Evolutionary conservation across 2,888 invertebrate genomes (phyloP).

Genomic region (Hololepta plana): DNA sequence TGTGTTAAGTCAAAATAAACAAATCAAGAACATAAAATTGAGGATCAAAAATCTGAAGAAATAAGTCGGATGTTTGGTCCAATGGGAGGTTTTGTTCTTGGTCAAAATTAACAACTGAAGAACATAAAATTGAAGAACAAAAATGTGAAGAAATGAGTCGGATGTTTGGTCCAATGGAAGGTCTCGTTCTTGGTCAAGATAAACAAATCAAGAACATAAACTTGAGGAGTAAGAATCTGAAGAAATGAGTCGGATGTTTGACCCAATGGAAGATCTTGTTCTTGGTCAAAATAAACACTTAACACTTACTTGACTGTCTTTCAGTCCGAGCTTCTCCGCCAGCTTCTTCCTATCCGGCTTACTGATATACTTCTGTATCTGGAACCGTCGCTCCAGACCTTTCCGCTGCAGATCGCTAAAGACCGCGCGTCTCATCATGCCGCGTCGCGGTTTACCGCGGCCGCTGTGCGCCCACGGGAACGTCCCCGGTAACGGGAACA

Average conservation of each 20-base stretch:
- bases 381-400: slow-evolving; percentile 89
- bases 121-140: too few relatives aligned
- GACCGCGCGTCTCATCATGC: slow-evolving; percentile 94
- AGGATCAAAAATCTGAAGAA: too few relatives aligned
- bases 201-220: too few relatives aligned
- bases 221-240: slow-evolving; percentile 1
- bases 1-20: too few relatives aligned
- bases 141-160: neutral
- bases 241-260: slow-evolving; percentile 2
- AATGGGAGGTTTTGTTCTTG: too few relatives aligned
- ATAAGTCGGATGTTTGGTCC: too few relatives aligned
- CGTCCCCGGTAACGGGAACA: slow-evolving; percentile 26
- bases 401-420: slow-evolving; percentile 87
- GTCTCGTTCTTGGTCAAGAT: too few relatives aligned
- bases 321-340: slow-evolving; percentile 87
- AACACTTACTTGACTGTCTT: slow-evolving; percentile 81
- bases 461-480: slow-evolving; percentile 88
- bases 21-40: too few relatives aligned
- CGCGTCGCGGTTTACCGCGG: slow-evolving; percentile 81
- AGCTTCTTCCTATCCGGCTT: slow-evolving; percentile 96
- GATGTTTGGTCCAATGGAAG: neutral
- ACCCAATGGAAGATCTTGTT: neutral
- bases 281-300: neutral
- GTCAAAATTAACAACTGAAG: too few relatives aligned
- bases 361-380: slow-evolving; percentile 95